Conservation (phyloP, 2,888 invertebrate species). For the Drosophila ochracea region DNA sequence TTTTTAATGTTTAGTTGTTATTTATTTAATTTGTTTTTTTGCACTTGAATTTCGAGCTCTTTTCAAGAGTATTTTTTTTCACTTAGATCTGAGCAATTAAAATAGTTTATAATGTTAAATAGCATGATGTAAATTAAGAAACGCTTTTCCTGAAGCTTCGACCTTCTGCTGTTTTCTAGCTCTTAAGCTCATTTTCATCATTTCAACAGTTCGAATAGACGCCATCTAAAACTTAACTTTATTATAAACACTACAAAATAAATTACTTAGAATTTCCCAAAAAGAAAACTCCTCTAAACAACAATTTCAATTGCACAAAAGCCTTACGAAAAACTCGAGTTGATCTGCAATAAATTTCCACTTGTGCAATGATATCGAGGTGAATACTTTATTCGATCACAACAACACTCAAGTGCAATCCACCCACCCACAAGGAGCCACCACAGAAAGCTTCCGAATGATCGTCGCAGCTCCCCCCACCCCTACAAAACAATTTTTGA, state of each 20-base stretch:
- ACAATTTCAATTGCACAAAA: not conserved
- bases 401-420: conserved; percentile 37
- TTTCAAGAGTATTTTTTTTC: not conserved
- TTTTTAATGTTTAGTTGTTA: not conserved
- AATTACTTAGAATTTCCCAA: conserved; percentile 7
- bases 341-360: conserved; percentile 46
- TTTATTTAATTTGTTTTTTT: not conserved
- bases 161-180: not conserved
- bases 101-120: not conserved
- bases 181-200: not conserved
- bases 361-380: conserved; percentile 21
- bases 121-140: not conserved
- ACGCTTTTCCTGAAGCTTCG: not conserved
- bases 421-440: not conserved
- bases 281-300: conserved; percentile 7
- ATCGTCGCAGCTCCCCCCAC: conserved; percentile 6
- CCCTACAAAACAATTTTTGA: conserved; percentile 21
- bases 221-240: not conserved
- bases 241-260: conserved; percentile 3
- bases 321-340: not conserved
- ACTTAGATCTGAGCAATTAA: not conserved
- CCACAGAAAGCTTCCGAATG: conserved; percentile 44
- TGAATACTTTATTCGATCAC: conserved; percentile 28
- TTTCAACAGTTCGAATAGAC: not conserved
- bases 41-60: not conserved